Base-by-base conservation (phyloP, 2,888 invertebrate genomes). In the Rhagium mordax region DNA sequence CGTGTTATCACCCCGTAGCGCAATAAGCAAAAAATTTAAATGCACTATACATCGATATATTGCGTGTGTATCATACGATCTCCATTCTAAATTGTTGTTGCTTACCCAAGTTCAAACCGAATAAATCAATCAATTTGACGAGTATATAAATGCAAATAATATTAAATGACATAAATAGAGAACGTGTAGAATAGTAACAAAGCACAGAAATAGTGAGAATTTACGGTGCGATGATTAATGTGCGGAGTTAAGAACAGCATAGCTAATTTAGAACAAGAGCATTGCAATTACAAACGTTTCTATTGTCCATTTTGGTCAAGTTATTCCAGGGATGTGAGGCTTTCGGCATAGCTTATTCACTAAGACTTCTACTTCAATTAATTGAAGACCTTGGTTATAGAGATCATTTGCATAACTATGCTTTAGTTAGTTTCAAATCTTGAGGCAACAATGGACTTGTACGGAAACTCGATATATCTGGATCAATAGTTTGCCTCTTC, bases 291-390 rank as follows among this genome's bases (percentile, higher is more conserved):
- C 73, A 79, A 75, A 76, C 76, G 77, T 76, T 81, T 75, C 81
- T 74, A 83, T 83, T 83, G 82, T 82, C 80, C 81, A 81, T 80
- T 82, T 81, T 71, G 80, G 80, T 79, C 81, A 81, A 83, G 82
- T 82, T 83, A 83, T 83, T 81, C 78, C 75, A 79, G 77, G 78
- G 74, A 83, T 82, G 82, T 79, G 74, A 79, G 78, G 78, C 78
- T 79, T 76, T 74, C 74, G 48, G 74, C 71, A 64, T 71, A 77
- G 79, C 79, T 82, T 81, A 82, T 82, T 81, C 81, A 78, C 77
- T 76, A 81, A 81, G 81, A 80, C 79, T 81, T 81, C 79, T 76
- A 74, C 74, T 77, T 79, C 81, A 81, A 82, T 83, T 81, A 83
- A 82, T 82, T 80, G 81, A 81, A 82, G 83, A 77, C 81, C 80